Evolutionary conservation across 2,797 vertebrate genomes (phyloP).

Genomic region (Danionella dracula): DNA sequence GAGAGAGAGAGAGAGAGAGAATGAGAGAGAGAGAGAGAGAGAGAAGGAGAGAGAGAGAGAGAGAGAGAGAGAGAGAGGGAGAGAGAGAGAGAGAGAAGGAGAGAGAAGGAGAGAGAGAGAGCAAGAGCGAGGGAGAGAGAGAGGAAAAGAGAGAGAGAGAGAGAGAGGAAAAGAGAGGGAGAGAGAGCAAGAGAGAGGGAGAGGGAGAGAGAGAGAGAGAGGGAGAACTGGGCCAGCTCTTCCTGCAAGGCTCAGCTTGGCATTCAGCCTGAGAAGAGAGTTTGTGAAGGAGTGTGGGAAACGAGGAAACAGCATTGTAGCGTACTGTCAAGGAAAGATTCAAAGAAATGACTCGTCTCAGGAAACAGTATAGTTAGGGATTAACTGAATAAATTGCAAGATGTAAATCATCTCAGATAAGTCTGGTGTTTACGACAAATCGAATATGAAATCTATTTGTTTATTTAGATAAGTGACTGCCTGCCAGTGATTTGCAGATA

Average conservation of each 20-base stretch:
- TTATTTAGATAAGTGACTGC: conserved; percentile 29
- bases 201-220: conserved; percentile 13
- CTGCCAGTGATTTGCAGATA: conserved; percentile 13
- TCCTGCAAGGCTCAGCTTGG: conserved; percentile 38
- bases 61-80: conserved; percentile 24
- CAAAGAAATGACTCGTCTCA: conserved; percentile 10
- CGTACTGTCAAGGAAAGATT: conserved; percentile 12
- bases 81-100: conserved; percentile 23
- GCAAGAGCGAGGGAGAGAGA: conserved; percentile 22
- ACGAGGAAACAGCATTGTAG: conserved; percentile 23
- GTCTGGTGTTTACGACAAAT: conserved; percentile 15
- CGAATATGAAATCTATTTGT: conserved; percentile 32
- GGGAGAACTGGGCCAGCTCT: conserved; percentile 39
- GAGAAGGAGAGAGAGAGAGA: conserved; percentile 21
- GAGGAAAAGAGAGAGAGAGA: conserved; percentile 18
- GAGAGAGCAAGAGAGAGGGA: conserved; percentile 21
- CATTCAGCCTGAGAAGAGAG: conserved; percentile 31
- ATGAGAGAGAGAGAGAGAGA: conserved; percentile 7
- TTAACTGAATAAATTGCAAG: conserved; percentile 21
- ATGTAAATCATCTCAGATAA: conserved; percentile 25
- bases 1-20: background rate
- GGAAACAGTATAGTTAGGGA: conserved; percentile 20
- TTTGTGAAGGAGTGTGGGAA: conserved; percentile 17
- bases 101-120: conserved; percentile 22
- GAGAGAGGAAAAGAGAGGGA: conserved; percentile 18